Percentiles rank a stretch among this genome's conserved stretches.
Conservation (phyloP, 2,113 vertebrate genomes). For the Triplophysa rosa region DNA sequence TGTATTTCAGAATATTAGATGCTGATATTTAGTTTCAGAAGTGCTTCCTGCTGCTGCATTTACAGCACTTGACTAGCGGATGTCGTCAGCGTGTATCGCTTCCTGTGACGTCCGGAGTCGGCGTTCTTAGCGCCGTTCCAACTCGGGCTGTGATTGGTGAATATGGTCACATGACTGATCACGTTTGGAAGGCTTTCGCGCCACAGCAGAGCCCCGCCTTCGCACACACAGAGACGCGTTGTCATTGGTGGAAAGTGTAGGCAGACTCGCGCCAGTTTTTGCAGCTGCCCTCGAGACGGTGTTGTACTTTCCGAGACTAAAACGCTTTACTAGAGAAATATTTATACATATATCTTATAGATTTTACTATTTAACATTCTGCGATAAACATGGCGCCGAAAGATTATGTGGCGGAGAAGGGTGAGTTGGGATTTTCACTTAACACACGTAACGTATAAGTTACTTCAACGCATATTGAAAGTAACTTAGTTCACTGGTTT, state of each 20-base stretch:
- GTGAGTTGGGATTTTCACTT: conserved; percentile 59
- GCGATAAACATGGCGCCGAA: conserved; percentile 77
- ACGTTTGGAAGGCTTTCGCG: conserved; percentile 63
- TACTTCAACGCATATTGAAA: background rate
- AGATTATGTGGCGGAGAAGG: conserved; percentile 83
- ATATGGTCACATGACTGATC: conserved; percentile 55
- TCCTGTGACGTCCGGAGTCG: conserved; percentile 22
- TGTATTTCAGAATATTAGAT: no score
- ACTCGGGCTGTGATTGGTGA: conserved; percentile 55
- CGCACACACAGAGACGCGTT: background rate
- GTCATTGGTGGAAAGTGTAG: conserved; percentile 67
- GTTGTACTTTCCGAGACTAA: background rate
- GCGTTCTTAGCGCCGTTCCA: conserved; percentile 69
- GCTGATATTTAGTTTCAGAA: no score
- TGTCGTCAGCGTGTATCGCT: background rate
- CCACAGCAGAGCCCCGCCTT: conserved; percentile 59
- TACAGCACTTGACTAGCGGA: background rate
- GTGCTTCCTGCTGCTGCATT: background rate
- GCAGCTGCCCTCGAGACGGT: conserved; percentile 24
- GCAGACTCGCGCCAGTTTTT: conserved; percentile 86
- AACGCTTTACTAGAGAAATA: background rate
- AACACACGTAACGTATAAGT: no score
- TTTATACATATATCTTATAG: background rate
- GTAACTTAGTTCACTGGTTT: background rate
- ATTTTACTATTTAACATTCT: background rate